Percentiles rank a stretch among this genome's conserved stretches.
Conservation (phyloP, 2,113 vertebrate species). For the Rutilus rutilus region DNA sequence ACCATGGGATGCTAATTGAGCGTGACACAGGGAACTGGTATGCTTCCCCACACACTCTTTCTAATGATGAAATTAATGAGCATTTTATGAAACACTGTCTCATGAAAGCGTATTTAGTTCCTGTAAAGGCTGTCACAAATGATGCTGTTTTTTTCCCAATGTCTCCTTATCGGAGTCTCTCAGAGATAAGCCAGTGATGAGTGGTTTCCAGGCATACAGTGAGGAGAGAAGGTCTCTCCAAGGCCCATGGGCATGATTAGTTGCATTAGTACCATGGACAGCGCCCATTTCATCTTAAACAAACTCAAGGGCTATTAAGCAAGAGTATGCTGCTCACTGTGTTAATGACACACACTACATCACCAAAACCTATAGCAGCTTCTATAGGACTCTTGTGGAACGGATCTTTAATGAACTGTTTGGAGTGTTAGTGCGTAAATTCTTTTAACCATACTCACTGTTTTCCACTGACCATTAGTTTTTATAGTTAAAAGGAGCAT, state of each 20-base stretch:
- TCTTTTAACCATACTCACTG: background rate
- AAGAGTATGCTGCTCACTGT: conserved; percentile 30
- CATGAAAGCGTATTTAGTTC: conserved; percentile 89
- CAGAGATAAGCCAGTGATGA: conserved; percentile 35
- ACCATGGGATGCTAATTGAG: conserved; percentile 97
- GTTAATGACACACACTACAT: conserved; percentile 32
- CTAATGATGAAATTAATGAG: conserved; percentile 94
- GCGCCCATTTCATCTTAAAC: conserved; percentile 50
- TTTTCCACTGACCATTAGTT: conserved; percentile 18
- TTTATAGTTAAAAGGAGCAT: conserved; percentile 6
- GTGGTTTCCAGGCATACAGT: conserved; percentile 24
- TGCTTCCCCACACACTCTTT: conserved; percentile 90
- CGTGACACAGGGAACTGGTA: conserved; percentile 97
- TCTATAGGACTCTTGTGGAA: conserved; percentile 19
- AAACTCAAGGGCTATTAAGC: conserved; percentile 55
- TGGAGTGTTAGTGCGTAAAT: conserved; percentile 30
- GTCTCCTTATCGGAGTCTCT: conserved; percentile 28
- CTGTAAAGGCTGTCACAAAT: conserved; percentile 87
- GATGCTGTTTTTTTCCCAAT: conserved; percentile 71
- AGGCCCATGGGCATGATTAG: conserved; percentile 45
- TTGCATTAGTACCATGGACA: conserved; percentile 49
- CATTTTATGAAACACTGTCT: conserved; percentile 94
- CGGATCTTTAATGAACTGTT: conserved; percentile 35
- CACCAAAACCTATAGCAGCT: conserved; percentile 39
- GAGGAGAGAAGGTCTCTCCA: conserved; percentile 13